phyloP scores from a whole-genome alignment of 2,797 vertebrate genomes.

The Phrynocephalus vlangalii region DNA sequence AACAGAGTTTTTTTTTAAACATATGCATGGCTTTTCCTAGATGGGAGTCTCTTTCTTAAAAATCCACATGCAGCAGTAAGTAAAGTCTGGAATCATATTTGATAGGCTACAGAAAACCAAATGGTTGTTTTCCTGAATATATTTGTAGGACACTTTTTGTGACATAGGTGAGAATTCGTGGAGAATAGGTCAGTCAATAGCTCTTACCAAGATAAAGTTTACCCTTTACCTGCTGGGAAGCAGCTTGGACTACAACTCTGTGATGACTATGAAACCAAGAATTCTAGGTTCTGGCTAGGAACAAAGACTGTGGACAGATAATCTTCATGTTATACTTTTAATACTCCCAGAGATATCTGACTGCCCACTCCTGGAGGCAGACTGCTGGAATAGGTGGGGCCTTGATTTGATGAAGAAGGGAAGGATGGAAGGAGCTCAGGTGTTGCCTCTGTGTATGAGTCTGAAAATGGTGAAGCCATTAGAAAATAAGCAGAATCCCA shows the following conservation, averaged over 20 bases:
- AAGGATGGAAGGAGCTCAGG: too few species aligned
- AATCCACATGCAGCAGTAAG: not conserved
- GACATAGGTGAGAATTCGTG: not conserved
- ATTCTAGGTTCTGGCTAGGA: not conserved
- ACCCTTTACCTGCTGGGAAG: too few species aligned
- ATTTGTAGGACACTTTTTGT: not conserved
- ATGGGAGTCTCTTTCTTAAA: conserved; percentile 44
- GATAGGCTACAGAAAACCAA: not conserved
- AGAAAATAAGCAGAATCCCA: too few species aligned
- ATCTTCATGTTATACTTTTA: too few species aligned
- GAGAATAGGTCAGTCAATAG: not conserved
- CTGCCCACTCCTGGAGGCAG: not conserved
- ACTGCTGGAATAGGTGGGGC: not conserved
- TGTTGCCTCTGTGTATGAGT: too few species aligned
- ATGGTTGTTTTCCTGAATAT: not conserved
- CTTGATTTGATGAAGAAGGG: too few species aligned
- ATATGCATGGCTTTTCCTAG: conserved; percentile 39
- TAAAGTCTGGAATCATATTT: not conserved
- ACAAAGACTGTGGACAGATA: not conserved
- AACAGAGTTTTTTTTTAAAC: conserved; percentile 41
- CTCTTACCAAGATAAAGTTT: too few species aligned
- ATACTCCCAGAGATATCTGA: not conserved
- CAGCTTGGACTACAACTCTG: too few species aligned
- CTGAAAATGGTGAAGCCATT: too few species aligned
- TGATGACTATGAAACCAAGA: not conserved